These are phyloP conservation scores for Urocynchramus pylzowi DNA, from an alignment of 2,113 vertebrate genomes.

Conservation along the genomic window DNA sequence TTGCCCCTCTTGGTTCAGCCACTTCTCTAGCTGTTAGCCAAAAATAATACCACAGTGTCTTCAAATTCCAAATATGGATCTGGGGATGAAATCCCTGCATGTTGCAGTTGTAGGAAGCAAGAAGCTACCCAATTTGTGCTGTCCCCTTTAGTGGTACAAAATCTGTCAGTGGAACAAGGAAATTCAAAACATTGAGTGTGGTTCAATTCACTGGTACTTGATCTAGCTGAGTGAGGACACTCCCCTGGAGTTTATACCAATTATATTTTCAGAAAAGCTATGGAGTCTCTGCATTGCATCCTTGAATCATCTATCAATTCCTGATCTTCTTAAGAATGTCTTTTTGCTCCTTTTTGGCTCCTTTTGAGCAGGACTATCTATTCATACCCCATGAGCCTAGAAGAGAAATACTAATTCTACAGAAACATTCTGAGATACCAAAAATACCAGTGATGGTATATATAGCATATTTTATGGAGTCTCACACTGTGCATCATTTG, in stretches of 20 bases:
- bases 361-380: neutral
- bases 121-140: neutral
- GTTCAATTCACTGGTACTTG: neutral
- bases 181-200: neutral
- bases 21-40: neutral
- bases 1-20: neutral
- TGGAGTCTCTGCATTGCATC: neutral
- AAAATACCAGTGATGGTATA: neutral
- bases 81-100: neutral
- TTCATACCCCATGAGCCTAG: neutral
- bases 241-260: neutral
- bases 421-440: neutral
- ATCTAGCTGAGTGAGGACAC: neutral
- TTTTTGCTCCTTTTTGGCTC: neutral
- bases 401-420: neutral
- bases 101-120: neutral
- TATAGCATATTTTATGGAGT: neutral
- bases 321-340: neutral
- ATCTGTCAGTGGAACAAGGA: neutral
- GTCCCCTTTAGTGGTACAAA: neutral
- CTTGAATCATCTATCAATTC: neutral
- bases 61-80: neutral
- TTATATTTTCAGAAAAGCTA: neutral
- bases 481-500: neutral
- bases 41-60: fast-evolving